Conservation (phyloP, 2,113 vertebrate species). For the Platanista minor region DNA sequence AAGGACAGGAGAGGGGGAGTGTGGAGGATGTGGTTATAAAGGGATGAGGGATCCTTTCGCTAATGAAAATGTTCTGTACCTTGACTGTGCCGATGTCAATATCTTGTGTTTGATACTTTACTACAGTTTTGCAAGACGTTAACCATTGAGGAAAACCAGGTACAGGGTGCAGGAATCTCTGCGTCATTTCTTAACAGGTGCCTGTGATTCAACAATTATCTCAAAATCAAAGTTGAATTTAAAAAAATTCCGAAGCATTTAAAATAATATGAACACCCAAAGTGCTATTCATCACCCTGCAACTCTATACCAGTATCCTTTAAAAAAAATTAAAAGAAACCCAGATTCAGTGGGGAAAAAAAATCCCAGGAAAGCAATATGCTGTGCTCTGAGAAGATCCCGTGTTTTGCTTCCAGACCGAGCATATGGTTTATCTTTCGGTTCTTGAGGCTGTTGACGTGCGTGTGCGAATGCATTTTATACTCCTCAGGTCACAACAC, state of each 20-base stretch:
- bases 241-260: background rate
- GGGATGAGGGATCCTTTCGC: background rate
- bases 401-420: background rate
- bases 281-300: background rate
- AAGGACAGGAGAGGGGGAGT: background rate
- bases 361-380: background rate
- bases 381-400: background rate
- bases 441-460: conserved; percentile 37
- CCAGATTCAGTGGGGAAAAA: background rate
- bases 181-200: background rate
- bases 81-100: background rate
- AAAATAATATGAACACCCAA: background rate
- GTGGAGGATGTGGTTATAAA: background rate
- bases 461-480: background rate
- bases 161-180: background rate
- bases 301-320: background rate
- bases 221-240: conserved; percentile 7
- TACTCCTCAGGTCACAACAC: background rate
- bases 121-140: background rate
- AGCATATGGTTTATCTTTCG: background rate
- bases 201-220: background rate
- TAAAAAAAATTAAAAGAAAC: background rate
- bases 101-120: background rate
- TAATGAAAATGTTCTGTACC: background rate
- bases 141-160: background rate